These are phyloP conservation scores for Cynopterus brachyotis DNA, from an alignment of 2,113 vertebrate species.

Conservation along the genomic window DNA sequence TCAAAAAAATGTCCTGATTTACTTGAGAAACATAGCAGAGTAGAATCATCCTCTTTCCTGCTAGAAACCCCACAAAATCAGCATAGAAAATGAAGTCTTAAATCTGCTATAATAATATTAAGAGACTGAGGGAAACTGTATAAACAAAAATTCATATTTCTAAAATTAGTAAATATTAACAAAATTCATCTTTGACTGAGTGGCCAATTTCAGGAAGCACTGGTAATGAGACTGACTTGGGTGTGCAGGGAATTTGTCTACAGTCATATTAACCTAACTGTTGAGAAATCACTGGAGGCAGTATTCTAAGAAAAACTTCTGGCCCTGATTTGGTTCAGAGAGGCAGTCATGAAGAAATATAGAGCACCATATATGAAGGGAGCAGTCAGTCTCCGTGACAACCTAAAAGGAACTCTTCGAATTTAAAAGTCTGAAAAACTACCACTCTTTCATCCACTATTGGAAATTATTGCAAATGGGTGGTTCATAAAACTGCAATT, in stretches of 20 bases:
- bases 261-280: background rate
- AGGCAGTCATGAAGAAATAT: background rate
- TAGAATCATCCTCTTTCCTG: background rate
- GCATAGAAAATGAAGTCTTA: background rate
- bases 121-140: background rate
- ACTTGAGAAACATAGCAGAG: background rate
- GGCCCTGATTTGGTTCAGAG: background rate
- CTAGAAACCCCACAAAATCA: background rate
- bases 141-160: background rate
- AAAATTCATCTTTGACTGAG: background rate
- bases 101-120: background rate
- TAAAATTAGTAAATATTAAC: background rate
- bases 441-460: background rate
- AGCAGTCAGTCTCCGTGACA: background rate
- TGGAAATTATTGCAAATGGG: background rate
- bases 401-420: background rate
- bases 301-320: background rate
- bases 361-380: background rate
- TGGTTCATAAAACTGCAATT: background rate
- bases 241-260: background rate
- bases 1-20: background rate
- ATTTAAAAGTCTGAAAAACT: background rate
- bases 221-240: background rate
- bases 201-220: background rate
- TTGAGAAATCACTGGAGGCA: background rate